Evolutionary conservation across 2,797 vertebrate species (phyloP).

Genomic region (Channallabes apus): DNA sequence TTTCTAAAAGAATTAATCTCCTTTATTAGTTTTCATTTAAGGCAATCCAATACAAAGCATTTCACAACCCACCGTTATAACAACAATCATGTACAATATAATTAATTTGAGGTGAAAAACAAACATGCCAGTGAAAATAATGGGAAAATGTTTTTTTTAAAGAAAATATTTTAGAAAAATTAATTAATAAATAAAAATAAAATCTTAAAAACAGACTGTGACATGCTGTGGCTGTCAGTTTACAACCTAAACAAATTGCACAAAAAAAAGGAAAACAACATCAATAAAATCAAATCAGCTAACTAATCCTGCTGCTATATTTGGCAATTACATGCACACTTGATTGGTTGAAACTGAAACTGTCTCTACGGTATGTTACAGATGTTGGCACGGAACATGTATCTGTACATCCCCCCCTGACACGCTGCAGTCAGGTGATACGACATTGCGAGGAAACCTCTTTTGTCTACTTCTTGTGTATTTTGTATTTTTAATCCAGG

Average conservation of each 20-base stretch:
- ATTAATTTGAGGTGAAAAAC: conserved; percentile 61
- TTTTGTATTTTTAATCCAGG: not conserved
- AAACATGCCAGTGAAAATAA: conserved; percentile 60
- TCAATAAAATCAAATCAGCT: conserved; percentile 53
- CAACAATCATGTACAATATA: conserved; percentile 80
- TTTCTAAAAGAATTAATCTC: conserved; percentile 71
- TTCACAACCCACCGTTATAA: conserved; percentile 80
- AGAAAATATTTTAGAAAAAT: conserved; percentile 48
- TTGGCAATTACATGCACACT: conserved; percentile 70
- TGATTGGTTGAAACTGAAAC: conserved; percentile 52
- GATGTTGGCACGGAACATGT: conserved; percentile 44
- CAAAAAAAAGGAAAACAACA: conserved; percentile 57
- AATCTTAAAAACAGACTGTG: conserved; percentile 57
- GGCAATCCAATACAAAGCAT: conserved; percentile 86
- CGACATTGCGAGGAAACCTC: conserved; percentile 18
- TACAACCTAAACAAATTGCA: conserved; percentile 57
- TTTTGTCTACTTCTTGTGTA: not conserved
- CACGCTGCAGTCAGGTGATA: conserved; percentile 32
- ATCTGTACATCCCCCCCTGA: conserved; percentile 55
- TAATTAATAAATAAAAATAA: conserved; percentile 16
- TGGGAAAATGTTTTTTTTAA: not conserved
- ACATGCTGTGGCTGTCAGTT: conserved; percentile 72
- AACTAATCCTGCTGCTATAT: conserved; percentile 63
- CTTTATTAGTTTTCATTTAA: conserved; percentile 79
- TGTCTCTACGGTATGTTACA: conserved; percentile 59